Evolutionary conservation across 2,888 invertebrate genomes (phyloP), one percentile per base, ranked within the genome.

Genomic region (Anaspis maculata): DNA sequence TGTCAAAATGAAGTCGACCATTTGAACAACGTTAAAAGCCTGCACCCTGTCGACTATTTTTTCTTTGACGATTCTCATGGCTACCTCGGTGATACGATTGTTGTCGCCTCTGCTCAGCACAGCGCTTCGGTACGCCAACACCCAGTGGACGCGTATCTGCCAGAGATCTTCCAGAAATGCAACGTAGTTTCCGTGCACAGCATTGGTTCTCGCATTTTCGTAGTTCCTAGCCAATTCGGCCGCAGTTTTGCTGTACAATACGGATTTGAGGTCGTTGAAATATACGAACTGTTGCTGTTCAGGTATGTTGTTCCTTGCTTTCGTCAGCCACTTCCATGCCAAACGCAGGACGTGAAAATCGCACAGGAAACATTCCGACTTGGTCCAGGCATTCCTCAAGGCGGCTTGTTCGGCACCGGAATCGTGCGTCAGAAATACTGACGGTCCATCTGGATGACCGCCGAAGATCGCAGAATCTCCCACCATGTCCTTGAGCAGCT

Each of bases 311-410:
- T 29, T 11, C 14, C 15, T 15, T 3, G 11, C 2, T 3, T n/a
- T 11, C 11, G 12, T n/a, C 3, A 45, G 22, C 36, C 43, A 44
- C 5, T 32, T 30, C 32, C 39, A 44, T 3, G 33, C 32, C 4
- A 39, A 26, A 12, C 41, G 39, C 14, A 45, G 30, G 9, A 44
- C 34, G 37, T 48, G 39, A 23, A 42, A 46, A 9, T 27, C 25
- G 19, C 39, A 30, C 13, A 44, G 30, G 11, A 46, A 23, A 7
- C 27, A 13, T 13, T 11, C 39, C 10, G 37, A 26, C 9, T 30
- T 11, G 9, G 37, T 30, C 27, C 41, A 48, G 3, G 28, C 16
- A 10, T 7, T 2, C 19, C 15, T 13, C 5, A 48, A 15, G 9
- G 42, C 42, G 14, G 10, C 22, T 25, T 28, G 36, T 28, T 44